These are phyloP conservation scores for Falcunculus frontatus DNA, from an alignment of 2,113 vertebrate genomes.

Conservation along the genomic window DNA sequence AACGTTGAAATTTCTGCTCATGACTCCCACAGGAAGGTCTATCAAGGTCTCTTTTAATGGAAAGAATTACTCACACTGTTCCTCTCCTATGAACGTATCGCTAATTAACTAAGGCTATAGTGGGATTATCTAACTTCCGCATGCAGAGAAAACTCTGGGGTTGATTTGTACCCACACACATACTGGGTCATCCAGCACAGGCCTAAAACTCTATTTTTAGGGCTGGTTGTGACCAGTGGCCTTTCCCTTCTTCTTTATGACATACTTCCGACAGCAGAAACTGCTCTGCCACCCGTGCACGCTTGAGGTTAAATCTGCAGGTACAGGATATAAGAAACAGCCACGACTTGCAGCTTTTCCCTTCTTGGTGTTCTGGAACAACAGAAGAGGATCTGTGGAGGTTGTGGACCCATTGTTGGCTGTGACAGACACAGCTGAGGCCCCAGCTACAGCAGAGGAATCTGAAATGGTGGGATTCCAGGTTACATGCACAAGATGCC, in stretches of 20 bases:
- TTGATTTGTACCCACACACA: not conserved
- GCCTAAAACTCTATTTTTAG: not conserved
- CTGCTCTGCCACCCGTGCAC: not conserved
- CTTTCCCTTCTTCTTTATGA: not conserved
- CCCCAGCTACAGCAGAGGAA: not conserved
- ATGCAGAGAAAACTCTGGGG: not conserved
- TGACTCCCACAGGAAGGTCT: constrained; percentile 30
- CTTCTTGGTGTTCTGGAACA: not conserved
- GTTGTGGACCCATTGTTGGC: accelerated
- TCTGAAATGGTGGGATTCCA: not conserved
- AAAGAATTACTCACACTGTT: constrained; percentile 43
- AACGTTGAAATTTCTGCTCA: not conserved
- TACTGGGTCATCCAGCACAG: not conserved
- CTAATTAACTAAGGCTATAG: constrained; percentile 17
- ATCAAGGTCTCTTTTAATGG: constrained; percentile 44
- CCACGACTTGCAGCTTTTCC: not conserved
- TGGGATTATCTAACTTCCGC: not conserved
- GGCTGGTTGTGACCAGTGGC: not conserved
- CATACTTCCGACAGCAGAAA: not conserved
- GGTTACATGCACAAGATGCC: not conserved
- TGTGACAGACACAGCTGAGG: not conserved
- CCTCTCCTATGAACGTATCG: not conserved
- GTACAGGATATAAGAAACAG: not conserved
- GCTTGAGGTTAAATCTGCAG: not conserved
- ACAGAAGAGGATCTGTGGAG: not conserved